Conservation (phyloP, 1,140 invertebrate genomes). For the Octopus bimaculoides region DNA sequence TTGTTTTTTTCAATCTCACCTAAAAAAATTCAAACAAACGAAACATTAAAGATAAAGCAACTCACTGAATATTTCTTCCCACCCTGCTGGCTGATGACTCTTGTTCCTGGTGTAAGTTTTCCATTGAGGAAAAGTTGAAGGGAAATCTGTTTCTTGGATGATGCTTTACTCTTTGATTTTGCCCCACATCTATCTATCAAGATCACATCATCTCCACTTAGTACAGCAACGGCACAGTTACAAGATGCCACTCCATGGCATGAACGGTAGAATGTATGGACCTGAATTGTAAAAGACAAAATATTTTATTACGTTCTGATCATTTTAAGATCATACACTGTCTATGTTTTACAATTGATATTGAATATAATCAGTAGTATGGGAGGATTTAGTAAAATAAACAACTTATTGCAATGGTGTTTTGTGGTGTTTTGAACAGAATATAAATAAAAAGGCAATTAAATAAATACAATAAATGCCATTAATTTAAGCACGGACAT, state of each 20-base stretch:
- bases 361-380: neutral
- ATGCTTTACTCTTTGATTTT: neutral
- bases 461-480: no score
- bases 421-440: no score
- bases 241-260: slow-evolving; percentile 38
- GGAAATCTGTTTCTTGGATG: slow-evolving; percentile 15
- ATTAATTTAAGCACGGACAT: no score
- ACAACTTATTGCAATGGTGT: no score
- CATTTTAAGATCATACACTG: neutral
- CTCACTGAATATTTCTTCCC: slow-evolving; percentile 29
- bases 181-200: slow-evolving; percentile 39
- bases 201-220: slow-evolving; percentile 47
- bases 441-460: no score
- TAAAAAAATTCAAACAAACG: neutral
- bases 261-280: slow-evolving; percentile 28
- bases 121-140: slow-evolving; percentile 33
- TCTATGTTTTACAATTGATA: neutral
- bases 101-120: slow-evolving; percentile 36
- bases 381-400: no score
- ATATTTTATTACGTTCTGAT: neutral
- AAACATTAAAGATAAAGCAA: neutral
- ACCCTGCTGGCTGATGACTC: slow-evolving; percentile 23
- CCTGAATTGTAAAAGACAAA: slow-evolving; percentile 21
- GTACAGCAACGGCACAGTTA: slow-evolving; percentile 45
- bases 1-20: neutral